These are phyloP conservation scores for Drosophila macrospina DNA, from an alignment of 2,888 invertebrate species.

Conservation along the genomic window DNA sequence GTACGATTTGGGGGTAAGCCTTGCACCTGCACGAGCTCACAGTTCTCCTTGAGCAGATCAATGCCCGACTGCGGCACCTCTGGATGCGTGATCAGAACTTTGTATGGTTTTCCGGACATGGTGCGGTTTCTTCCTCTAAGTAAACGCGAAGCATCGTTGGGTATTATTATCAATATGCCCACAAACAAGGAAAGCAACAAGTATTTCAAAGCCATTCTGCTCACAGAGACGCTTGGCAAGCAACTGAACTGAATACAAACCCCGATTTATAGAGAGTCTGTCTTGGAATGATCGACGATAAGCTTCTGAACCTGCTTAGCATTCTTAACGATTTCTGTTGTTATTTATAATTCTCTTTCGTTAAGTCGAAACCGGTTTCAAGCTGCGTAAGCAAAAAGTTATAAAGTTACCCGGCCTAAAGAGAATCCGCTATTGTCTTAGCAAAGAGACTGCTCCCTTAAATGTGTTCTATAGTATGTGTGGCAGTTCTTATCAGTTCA, in stretches of 20 bases:
- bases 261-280: conserved; percentile 44
- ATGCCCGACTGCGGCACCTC: conserved; percentile 89
- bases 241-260: conserved; percentile 59
- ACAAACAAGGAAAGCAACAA: conserved; percentile 25
- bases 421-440: not conserved
- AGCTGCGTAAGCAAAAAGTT: not conserved
- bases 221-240: conserved; percentile 30
- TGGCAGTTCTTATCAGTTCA: no score
- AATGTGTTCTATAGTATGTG: no score
- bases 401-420: not conserved
- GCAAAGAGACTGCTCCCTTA: not conserved
- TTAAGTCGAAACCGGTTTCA: conserved; percentile 35
- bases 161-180: conserved; percentile 30
- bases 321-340: conserved; percentile 37
- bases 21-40: conserved; percentile 78
- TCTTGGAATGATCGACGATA: conserved; percentile 49
- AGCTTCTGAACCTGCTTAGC: conserved; percentile 66
- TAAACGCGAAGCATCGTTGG: conserved; percentile 48
- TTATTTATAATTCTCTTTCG: not conserved
- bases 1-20: conserved; percentile 76
- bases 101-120: conserved; percentile 81
- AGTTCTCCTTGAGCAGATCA: conserved; percentile 87
- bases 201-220: conserved; percentile 27
- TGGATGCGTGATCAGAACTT: conserved; percentile 90
- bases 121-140: conserved; percentile 53